phyloP scores from a whole-genome alignment of 2,113 vertebrate genomes.

The Montifringilla adamsi region DNA sequence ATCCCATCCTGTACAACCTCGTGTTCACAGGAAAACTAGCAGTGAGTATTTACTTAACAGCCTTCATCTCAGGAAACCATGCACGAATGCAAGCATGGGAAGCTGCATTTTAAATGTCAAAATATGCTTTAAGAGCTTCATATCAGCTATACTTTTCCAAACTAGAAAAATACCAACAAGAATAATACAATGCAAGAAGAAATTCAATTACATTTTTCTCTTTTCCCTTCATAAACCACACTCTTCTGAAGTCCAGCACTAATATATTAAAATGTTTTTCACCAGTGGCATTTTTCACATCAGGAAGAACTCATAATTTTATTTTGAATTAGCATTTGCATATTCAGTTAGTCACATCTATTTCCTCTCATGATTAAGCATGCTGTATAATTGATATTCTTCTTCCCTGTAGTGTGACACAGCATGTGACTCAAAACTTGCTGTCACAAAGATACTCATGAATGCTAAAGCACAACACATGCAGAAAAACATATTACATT shows the following conservation, averaged over 20 bases:
- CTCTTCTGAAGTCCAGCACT: background rate
- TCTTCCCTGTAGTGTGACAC: conserved; percentile 11
- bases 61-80: conserved; percentile 1
- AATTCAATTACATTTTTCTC: background rate
- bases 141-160: background rate
- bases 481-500: background rate
- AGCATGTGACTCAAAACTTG: conserved; percentile 21
- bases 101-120: conserved; percentile 19
- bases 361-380: conserved; percentile 43
- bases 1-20: background rate
- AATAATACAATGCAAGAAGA: background rate
- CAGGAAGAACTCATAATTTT: conserved; percentile 13
- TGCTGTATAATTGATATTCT: conserved; percentile 8
- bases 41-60: background rate
- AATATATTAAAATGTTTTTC: background rate
- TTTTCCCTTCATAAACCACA: background rate
- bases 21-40: background rate
- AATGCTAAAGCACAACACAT: background rate
- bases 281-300: background rate
- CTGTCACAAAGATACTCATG: background rate
- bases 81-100: background rate
- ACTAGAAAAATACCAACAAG: background rate
- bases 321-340: background rate
- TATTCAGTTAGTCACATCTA: conserved; percentile 42
- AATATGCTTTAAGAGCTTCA: background rate